A percentile compares a stretch with the other conserved stretches of the same genome.
These are phyloP conservation scores for Tupiocoris notatus DNA, from an alignment of 2,888 invertebrate species.

Conservation along the genomic window DNA sequence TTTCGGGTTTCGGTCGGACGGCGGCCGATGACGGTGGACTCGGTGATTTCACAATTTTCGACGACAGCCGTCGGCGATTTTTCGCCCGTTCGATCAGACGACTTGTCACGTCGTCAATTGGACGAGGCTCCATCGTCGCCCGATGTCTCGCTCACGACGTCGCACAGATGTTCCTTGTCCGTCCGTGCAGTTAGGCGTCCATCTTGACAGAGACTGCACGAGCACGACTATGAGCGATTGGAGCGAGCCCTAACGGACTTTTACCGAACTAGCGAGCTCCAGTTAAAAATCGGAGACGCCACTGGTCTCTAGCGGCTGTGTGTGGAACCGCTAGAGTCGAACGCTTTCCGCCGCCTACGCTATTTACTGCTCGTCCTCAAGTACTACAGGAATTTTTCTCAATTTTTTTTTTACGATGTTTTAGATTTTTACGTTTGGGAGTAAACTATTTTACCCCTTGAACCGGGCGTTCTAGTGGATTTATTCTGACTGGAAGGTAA, in stretches of 20 bases:
- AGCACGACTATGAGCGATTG: constrained; percentile 25
- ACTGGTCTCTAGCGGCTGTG: constrained; percentile 25
- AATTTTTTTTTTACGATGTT: no score
- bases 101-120: constrained; percentile 21
- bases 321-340: constrained; percentile 20
- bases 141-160: constrained; percentile 26
- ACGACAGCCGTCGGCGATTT: constrained; percentile 44
- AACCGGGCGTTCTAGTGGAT: no score
- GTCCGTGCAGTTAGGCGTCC: constrained; percentile 9
- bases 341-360: neutral
- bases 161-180: neutral
- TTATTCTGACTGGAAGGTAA: no score
- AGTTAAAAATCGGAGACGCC: constrained; percentile 15
- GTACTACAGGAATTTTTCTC: no score
- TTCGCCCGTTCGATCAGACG: constrained; percentile 37
- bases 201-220: constrained; percentile 17
- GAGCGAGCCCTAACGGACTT: constrained; percentile 21
- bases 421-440: no score
- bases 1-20: constrained; percentile 19
- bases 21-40: constrained; percentile 40
- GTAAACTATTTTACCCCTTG: no score
- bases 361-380: neutral
- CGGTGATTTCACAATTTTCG: constrained; percentile 44
- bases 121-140: neutral
- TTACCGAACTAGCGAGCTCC: constrained; percentile 13